These are phyloP conservation scores for Urocynchramus pylzowi DNA, from an alignment of 2,113 vertebrate species.

Conservation along the genomic window DNA sequence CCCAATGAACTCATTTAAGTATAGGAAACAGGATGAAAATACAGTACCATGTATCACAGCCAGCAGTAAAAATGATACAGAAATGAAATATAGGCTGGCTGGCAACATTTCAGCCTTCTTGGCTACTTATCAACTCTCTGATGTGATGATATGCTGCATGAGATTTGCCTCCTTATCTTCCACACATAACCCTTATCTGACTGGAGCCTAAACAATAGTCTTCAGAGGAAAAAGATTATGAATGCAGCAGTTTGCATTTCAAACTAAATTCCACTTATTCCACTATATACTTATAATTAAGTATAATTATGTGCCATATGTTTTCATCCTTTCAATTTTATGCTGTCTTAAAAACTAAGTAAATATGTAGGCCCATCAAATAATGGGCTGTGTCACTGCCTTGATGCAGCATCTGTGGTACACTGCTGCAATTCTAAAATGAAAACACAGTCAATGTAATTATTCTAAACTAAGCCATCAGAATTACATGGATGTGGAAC, in stretches of 20 bases:
- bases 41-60: neutral
- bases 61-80: neutral
- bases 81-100: neutral
- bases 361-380: neutral
- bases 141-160: neutral
- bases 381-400: neutral
- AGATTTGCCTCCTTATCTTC: neutral
- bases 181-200: neutral
- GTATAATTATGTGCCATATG: neutral
- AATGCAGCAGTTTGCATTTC: neutral
- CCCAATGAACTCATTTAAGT: neutral
- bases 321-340: neutral
- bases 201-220: neutral
- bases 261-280: conserved; percentile 11
- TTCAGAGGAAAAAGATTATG: neutral
- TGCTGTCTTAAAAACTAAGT: neutral
- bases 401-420: neutral
- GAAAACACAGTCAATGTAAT: neutral
- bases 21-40: neutral
- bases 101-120: neutral
- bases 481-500: neutral
- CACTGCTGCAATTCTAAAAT: neutral
- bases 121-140: neutral
- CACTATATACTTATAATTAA: too few species aligned
- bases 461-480: neutral